phyloP scores from a whole-genome alignment of 2,888 invertebrate species.

The Griposia aprilina region DNA sequence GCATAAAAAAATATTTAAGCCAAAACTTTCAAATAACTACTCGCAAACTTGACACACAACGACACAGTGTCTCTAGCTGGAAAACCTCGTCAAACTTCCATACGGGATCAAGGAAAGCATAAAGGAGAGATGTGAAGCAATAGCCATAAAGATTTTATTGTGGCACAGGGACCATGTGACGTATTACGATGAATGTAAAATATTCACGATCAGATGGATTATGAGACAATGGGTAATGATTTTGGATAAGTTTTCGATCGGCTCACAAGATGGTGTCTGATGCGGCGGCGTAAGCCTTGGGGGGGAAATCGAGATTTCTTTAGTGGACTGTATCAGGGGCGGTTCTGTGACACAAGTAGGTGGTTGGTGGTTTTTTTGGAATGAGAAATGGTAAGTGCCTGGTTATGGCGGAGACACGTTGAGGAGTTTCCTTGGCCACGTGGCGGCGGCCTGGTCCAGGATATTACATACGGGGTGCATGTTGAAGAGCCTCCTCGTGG shows the following conservation, averaged over 20 bases:
- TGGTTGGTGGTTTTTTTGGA: no score
- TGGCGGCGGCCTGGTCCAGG: no score
- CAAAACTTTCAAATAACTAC: not conserved
- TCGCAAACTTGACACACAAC: constrained; percentile 20
- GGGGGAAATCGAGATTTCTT: no score
- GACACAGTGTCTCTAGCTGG: constrained; percentile 64
- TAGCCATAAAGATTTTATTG: constrained; percentile 87
- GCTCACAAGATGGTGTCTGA: constrained; percentile 40
- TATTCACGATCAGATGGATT: constrained; percentile 83
- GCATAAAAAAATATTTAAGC: not conserved
- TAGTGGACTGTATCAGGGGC: no score
- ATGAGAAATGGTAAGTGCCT: no score
- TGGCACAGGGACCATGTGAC: constrained; percentile 72
- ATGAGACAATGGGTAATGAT: constrained; percentile 82
- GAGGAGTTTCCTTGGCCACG: no score
- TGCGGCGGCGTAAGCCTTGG: no score
- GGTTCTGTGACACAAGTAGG: no score
- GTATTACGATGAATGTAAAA: constrained; percentile 80
- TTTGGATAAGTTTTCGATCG: constrained; percentile 59
- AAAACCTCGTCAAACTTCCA: constrained; percentile 66
- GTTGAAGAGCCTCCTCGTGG: no score
- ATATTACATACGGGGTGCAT: no score
- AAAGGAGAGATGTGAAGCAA: constrained; percentile 82
- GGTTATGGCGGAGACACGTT: no score
- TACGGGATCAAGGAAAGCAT: constrained; percentile 75